A percentile compares a stretch with the other conserved stretches of the same genome.
Conservation (phyloP, 2,113 vertebrate species). For the Oncorhynchus clarkii region DNA sequence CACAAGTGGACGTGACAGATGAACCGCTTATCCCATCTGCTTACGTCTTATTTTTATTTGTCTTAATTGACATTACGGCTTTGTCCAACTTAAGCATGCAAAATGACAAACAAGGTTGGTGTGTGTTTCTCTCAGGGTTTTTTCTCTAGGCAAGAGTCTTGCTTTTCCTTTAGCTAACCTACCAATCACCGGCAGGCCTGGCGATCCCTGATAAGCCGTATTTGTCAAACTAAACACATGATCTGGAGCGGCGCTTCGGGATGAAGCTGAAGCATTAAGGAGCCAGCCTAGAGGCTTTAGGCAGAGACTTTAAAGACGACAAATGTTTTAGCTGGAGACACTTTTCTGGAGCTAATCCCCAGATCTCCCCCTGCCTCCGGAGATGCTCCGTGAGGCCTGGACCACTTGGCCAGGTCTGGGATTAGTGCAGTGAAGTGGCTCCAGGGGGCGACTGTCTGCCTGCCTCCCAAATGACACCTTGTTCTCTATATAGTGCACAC, state of each 20-base stretch:
- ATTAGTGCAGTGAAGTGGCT: constrained; percentile 64
- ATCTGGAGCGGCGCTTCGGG: constrained; percentile 70
- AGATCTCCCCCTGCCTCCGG: constrained; percentile 63
- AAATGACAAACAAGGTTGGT: constrained; percentile 80
- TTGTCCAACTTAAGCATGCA: constrained; percentile 73
- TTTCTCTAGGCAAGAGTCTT: constrained; percentile 80
- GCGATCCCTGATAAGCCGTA: constrained; percentile 71
- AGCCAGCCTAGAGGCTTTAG: constrained; percentile 72
- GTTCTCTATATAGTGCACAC: too few species aligned
- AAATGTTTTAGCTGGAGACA: constrained; percentile 72
- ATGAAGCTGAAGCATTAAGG: constrained; percentile 70
- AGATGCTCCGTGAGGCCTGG: constrained; percentile 51
- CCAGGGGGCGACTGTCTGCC: constrained; percentile 6
- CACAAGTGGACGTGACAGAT: constrained; percentile 29
- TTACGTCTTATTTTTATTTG: constrained; percentile 73
- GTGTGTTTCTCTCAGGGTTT: constrained; percentile 78
- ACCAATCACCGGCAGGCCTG: constrained; percentile 60
- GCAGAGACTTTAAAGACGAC: constrained; percentile 77
- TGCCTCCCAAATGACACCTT: neutral
- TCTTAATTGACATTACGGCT: constrained; percentile 66
- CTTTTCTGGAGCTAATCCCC: constrained; percentile 69
- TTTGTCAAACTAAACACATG: constrained; percentile 84
- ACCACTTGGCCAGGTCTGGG: constrained; percentile 39
- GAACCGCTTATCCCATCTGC: constrained; percentile 66
- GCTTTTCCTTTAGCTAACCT: constrained; percentile 77